Evolutionary conservation across 2,113 vertebrate species (phyloP).

Genomic region (Petromus typicus): DNA sequence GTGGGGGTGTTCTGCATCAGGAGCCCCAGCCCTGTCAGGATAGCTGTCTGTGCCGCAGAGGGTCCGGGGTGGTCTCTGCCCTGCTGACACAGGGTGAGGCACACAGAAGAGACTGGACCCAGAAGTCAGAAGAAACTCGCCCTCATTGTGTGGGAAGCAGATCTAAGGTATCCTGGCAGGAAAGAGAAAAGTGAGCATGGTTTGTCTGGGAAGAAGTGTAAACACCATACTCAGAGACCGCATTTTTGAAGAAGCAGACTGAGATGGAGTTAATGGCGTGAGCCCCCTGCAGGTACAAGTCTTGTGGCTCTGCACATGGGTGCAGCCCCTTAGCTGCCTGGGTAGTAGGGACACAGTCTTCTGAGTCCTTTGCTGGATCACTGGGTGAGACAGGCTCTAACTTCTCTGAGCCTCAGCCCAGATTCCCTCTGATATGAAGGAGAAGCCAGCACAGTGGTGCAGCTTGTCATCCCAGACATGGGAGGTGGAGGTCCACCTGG

Average conservation of each 20-base stretch:
- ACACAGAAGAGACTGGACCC: neutral
- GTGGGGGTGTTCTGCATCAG: neutral
- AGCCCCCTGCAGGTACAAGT: neutral
- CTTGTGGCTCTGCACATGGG: fast-evolving
- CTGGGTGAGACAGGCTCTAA: neutral
- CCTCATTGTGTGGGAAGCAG: neutral
- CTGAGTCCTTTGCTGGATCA: neutral
- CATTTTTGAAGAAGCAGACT: neutral
- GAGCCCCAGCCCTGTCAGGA: neutral
- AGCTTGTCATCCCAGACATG: too few relatives aligned
- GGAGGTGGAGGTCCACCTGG: neutral
- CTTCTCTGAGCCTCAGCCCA: neutral
- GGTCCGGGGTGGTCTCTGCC: too few relatives aligned
- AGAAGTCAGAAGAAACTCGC: neutral
- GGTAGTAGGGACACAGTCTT: neutral
- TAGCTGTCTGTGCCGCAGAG: neutral
- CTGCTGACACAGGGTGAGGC: fast-evolving
- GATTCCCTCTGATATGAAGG: too few relatives aligned
- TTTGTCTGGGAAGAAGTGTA: neutral
- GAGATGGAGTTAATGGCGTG: neutral
- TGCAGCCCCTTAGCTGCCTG: neutral
- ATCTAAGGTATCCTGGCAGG: neutral
- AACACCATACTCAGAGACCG: neutral
- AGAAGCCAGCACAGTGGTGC: neutral
- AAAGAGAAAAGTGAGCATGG: neutral